A percentile compares a stretch with the other conserved stretches of the same genome.
phyloP scores from a whole-genome alignment of 2,797 vertebrate species.

The Vultur gryphus region DNA sequence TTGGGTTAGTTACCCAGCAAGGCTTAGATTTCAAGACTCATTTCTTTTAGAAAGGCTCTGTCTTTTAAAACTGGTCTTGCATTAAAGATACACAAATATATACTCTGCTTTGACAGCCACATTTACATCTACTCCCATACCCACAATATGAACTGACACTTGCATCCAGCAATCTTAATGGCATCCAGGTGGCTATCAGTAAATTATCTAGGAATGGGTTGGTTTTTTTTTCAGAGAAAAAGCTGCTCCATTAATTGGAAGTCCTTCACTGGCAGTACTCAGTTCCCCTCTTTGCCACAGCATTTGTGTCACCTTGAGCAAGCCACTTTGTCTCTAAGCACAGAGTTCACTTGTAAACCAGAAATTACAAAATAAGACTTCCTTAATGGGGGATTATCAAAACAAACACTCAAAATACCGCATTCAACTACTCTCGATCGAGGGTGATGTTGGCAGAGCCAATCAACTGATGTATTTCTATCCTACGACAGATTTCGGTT shows the following conservation, averaged over 20 bases:
- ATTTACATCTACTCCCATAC: not conserved
- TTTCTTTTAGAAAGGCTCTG: not conserved
- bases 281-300: not conserved
- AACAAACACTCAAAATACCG: not conserved
- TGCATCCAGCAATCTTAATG: not conserved
- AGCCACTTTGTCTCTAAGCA: not conserved
- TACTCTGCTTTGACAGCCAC: not conserved
- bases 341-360: not conserved
- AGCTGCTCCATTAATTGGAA: not conserved
- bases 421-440: fast-evolving
- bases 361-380: not conserved
- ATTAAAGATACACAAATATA: not conserved
- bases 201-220: not conserved
- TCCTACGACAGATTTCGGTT: not conserved
- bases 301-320: not conserved
- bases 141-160: not conserved
- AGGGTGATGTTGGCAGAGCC: not conserved
- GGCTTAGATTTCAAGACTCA: not conserved
- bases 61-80: not conserved
- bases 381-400: not conserved
- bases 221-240: not conserved
- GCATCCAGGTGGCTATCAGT: not conserved
- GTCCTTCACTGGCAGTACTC: not conserved
- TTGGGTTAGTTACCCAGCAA: not conserved
- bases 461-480: not conserved